Conservation (phyloP, 2,113 vertebrate species). For the Furnarius figulus region DNA sequence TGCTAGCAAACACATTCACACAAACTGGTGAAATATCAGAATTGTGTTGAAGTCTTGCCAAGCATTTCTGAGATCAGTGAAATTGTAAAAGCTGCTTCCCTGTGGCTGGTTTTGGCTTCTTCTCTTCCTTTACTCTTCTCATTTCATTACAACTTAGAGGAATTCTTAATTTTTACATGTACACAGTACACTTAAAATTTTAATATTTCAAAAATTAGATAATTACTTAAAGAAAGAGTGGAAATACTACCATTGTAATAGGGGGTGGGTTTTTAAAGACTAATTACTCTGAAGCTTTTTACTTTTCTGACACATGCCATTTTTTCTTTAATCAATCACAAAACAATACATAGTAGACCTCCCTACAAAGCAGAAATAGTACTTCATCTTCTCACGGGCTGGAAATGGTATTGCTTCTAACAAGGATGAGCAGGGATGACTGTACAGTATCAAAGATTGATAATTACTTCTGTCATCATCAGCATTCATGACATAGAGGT, state of each 20-base stretch:
- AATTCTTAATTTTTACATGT: background rate
- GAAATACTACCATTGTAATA: background rate
- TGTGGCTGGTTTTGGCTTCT: background rate
- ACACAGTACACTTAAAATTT: background rate
- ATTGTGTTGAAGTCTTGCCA: background rate
- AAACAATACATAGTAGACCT: background rate
- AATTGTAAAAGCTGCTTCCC: background rate
- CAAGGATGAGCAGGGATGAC: background rate
- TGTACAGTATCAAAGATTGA: background rate
- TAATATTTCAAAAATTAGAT: background rate
- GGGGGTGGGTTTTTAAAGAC: background rate
- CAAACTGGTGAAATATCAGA: background rate
- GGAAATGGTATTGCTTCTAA: background rate
- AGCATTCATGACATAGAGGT: background rate
- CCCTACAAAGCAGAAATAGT: background rate
- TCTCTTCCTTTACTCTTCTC: background rate
- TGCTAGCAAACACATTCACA: background rate
- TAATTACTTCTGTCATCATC: background rate
- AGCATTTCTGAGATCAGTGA: background rate
- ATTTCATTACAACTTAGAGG: background rate
- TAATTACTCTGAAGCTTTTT: background rate
- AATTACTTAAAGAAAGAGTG: background rate
- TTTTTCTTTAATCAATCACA: background rate
- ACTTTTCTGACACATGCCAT: background rate
- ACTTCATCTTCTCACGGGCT: background rate